These are phyloP conservation scores for Lacerta viridis DNA, from an alignment of 2,797 vertebrate genomes.

Conservation along the genomic window DNA sequence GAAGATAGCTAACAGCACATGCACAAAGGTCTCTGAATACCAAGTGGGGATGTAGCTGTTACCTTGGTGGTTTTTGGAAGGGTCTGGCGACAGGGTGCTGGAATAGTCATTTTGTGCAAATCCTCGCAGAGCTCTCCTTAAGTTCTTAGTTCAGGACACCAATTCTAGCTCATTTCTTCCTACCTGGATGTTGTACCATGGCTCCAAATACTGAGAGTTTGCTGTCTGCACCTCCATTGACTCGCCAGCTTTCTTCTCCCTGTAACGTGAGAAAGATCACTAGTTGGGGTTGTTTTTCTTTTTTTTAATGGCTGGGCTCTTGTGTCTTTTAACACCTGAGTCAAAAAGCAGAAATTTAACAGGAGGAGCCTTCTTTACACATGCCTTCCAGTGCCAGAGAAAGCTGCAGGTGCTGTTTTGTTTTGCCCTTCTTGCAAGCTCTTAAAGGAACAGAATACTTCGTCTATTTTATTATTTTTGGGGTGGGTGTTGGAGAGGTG, in stretches of 20 bases:
- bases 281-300: neutral
- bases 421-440: neutral
- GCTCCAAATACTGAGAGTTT: neutral
- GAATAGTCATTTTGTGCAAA: too few relatives aligned
- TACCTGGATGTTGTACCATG: neutral
- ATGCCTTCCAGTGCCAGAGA: too few relatives aligned
- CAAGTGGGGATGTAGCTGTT: too few relatives aligned
- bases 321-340: neutral
- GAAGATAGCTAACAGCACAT: too few relatives aligned
- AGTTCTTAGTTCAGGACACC: neutral
- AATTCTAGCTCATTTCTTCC: neutral
- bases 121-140: neutral
- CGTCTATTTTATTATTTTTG: too few relatives aligned
- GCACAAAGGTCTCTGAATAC: too few relatives aligned
- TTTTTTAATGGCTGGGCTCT: neutral
- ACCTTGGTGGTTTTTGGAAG: too few relatives aligned
- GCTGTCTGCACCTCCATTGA: too few relatives aligned
- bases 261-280: neutral
- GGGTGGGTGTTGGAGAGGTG: too few relatives aligned
- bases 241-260: neutral
- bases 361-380: neutral
- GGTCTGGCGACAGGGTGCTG: too few relatives aligned
- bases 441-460: neutral
- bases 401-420: neutral
- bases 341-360: neutral